Conservation (phyloP, 2,888 invertebrate genomes). For the Lissonota sp. region DNA sequence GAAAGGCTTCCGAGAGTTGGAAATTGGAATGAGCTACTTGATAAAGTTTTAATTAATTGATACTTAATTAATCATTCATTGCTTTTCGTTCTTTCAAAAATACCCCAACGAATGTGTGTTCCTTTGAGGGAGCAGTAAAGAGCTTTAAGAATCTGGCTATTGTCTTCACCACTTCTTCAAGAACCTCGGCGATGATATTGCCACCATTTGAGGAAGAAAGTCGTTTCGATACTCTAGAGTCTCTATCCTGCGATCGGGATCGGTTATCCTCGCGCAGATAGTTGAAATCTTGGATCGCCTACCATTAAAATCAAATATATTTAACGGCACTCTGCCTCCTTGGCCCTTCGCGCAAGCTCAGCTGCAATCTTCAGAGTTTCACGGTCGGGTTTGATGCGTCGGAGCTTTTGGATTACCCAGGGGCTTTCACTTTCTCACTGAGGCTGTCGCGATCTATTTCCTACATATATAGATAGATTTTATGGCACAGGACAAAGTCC, state of each 20-base stretch:
- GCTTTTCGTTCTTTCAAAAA: no score
- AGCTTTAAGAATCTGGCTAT: slow-evolving; percentile 33
- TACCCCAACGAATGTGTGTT: no score
- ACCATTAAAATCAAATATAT: slow-evolving; percentile 53
- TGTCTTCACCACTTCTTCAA: slow-evolving; percentile 1
- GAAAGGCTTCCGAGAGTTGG: slow-evolving; percentile 6
- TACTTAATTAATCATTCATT: no score
- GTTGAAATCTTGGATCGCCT: no score
- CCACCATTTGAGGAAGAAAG: slow-evolving; percentile 41
- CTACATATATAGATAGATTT: neutral
- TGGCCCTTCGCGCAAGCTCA: slow-evolving; percentile 56
- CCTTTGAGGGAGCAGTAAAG: slow-evolving; percentile 27
- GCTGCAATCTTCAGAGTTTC: slow-evolving; percentile 64
- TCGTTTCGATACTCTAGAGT: slow-evolving; percentile 35
- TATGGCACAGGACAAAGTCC: neutral
- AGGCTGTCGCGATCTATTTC: neutral
- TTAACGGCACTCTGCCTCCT: slow-evolving; percentile 39
- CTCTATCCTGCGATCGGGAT: slow-evolving; percentile 42
- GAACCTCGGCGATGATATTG: slow-evolving; percentile 22
- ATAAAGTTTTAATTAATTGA: no score
- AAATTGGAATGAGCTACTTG: no score
- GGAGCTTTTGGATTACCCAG: slow-evolving; percentile 57
- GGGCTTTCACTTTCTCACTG: slow-evolving; percentile 38
- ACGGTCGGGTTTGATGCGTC: slow-evolving; percentile 62
- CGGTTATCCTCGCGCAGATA: slow-evolving; percentile 14